Base-by-base conservation (phyloP, 1,140 invertebrate genomes). In the Paralvinella palmiformis region DNA sequence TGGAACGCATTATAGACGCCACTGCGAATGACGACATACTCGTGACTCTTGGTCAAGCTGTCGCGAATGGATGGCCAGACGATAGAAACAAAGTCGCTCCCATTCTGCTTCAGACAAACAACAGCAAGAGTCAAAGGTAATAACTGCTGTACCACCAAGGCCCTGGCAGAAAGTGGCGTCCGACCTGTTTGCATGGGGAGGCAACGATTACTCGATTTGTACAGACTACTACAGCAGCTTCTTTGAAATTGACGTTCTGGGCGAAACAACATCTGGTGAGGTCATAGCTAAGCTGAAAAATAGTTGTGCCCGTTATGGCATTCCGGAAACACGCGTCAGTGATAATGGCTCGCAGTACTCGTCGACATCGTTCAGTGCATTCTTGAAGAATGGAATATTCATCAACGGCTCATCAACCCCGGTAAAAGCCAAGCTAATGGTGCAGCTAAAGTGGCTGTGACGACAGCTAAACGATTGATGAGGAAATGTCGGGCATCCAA, bases 191-290 rank as follows among this genome's bases (percentile, higher is more conserved):
- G 35, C 37, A 7, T 44, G 36, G 13, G 32, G 48, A 22, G 31
- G 36, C 17, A 10, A 2, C 3, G 53, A 57, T 15, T 41, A 57
- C 37, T 3, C 57, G 22, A 27, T 64, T n/a, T 2, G 22, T 2
- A 53, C 58, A 3, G 62, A 64, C 24, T 58, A 64, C 24, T 41
- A 44, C 3, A 36, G 50, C 31, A 37, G 48, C 22, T 37, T 58
- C 36, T 64, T 36, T 41, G 62, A 64, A 64, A 10, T 64, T 3
- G 17, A 58, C 35, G 20, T 36, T 35, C 55, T 64, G 22, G n/a
- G 4, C 7, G 31, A 35, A n/a, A 59, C 52, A 20, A 58, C 32
- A 41, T 15, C 52, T 37, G 24, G 17, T 15, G 41, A 15, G 3
- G 36, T 58, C 41, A 37, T 41, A 17, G 22, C 22, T 2, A 22